Percentiles rank a stretch among this genome's conserved stretches.
These are phyloP conservation scores for Rhodeus uyekii DNA, from an alignment of 2,797 vertebrate genomes.

Conservation along the genomic window DNA sequence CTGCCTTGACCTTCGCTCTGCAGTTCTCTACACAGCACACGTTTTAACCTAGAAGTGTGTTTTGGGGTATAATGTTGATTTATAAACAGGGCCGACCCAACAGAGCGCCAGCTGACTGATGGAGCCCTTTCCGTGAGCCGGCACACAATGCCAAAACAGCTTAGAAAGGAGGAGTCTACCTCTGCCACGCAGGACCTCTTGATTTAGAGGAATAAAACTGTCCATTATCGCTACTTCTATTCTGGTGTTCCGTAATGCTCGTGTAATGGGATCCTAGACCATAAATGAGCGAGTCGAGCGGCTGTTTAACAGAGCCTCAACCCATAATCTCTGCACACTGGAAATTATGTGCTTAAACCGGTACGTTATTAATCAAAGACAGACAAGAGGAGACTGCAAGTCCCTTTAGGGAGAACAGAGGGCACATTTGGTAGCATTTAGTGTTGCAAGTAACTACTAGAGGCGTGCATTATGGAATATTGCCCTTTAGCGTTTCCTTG, in stretches of 20 bases:
- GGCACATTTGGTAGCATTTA: conserved; percentile 34
- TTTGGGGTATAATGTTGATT: conserved; percentile 19
- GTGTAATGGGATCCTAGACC: conserved; percentile 71
- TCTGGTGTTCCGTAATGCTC: conserved; percentile 70
- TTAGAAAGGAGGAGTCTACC: not conserved
- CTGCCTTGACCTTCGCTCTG: not conserved
- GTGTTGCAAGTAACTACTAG: conserved; percentile 13
- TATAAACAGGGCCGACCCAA: not conserved
- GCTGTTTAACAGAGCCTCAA: conserved; percentile 64
- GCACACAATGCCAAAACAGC: not conserved
- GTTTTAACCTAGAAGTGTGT: not conserved
- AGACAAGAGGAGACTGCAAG: conserved; percentile 13
- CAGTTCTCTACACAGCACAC: not conserved
- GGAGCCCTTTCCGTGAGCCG: not conserved
- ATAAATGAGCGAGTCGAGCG: conserved; percentile 70
- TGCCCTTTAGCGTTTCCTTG: conserved; percentile 14
- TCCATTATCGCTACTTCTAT: conserved; percentile 70
- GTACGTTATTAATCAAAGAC: conserved; percentile 47
- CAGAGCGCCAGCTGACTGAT: not conserved
- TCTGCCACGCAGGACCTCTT: conserved; percentile 54
- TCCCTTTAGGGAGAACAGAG: conserved; percentile 18
- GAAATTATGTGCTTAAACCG: conserved; percentile 41
- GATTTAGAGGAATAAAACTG: conserved; percentile 75
- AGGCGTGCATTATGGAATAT: conserved; percentile 33
- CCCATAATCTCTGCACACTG: conserved; percentile 37